Base-by-base conservation (phyloP, 2,797 vertebrate genomes). In the Falco concolor region DNA sequence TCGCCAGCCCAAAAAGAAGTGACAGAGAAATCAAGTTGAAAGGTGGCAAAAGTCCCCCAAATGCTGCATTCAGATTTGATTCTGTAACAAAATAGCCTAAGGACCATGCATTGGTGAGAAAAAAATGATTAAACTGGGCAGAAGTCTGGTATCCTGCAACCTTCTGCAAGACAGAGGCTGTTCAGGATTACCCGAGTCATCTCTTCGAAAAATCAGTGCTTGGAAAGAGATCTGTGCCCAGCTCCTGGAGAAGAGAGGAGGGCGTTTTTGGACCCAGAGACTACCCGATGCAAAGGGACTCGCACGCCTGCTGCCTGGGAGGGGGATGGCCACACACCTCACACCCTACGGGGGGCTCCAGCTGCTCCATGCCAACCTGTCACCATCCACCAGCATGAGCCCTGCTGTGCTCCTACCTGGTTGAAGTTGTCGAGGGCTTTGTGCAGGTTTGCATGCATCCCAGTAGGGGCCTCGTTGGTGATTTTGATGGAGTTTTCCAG, bases 401-500 rank as follows among this genome's bases (percentile, higher is more conserved):
- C 16, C 19, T 2, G 0, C 9, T 15, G 6, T 0, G 5, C 24
- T 83, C 77, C 53, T 97, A 99, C 99, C 99, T 99, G 99, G 95
- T 92, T 99, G 97, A 99, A 99, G 97, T 99, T 99, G 97, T 99
- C 99, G 42, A 99, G 98, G 53, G 99, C 99, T 95, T 99, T 99
- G 98, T 99, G 99, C 89, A 99, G 98, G 97, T 99, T 99, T 78
- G 99, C 99, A 0, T 98, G 98, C 98, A 99, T 99, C 76, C 99
- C 99, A 0, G 98, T 98, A 0, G 99, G 99, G 0, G 99, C 98
- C 65, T 99, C 99, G 0, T 98, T 99, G 96, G 99, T 99, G 98
- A 99, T 98, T 96, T 99, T 99, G 96, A 99, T 99, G 94, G 99
- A 98, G 97, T 98, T 99, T 89, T 99, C 98, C 84, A 99, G 98